Evolutionary conservation across 2,113 vertebrate species (phyloP).

Genomic region (Odobenus rosmarus): DNA sequence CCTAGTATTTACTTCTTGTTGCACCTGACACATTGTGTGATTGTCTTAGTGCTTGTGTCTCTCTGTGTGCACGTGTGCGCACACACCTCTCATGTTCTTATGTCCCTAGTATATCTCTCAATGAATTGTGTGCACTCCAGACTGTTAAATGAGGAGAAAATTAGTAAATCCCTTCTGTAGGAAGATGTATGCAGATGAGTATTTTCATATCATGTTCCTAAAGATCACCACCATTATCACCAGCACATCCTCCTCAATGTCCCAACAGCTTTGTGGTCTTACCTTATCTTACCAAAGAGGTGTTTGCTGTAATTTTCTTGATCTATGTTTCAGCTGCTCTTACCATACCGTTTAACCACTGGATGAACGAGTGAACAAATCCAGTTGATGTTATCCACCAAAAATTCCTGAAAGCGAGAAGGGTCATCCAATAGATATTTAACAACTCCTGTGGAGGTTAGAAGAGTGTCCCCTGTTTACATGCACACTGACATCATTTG

Average conservation of each 20-base stretch:
- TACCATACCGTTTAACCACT: not conserved
- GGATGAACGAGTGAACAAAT: constrained; percentile 1
- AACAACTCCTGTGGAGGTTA: not conserved
- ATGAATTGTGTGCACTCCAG: not conserved
- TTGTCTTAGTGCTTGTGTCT: not conserved
- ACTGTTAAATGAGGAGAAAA: not conserved
- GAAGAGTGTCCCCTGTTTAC: not conserved
- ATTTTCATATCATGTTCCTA: constrained; percentile 1
- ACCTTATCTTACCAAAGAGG: not conserved
- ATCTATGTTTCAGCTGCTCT: not conserved
- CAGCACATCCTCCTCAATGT: not conserved
- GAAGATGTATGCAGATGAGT: not conserved
- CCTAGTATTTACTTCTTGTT: not conserved
- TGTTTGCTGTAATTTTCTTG: constrained; percentile 1
- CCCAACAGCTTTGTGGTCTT: not conserved
- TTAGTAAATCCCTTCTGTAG: not conserved
- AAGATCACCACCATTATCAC: not conserved
- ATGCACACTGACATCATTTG: not conserved
- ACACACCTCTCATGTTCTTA: not conserved
- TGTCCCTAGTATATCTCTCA: not conserved
- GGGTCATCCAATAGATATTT: not conserved
- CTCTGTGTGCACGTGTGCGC: not conserved
- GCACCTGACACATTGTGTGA: not conserved
- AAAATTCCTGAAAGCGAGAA: not conserved
- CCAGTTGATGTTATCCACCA: not conserved